These are phyloP conservation scores for Andricus curvator DNA, from an alignment of 2,888 invertebrate genomes.

Conservation along the genomic window DNA sequence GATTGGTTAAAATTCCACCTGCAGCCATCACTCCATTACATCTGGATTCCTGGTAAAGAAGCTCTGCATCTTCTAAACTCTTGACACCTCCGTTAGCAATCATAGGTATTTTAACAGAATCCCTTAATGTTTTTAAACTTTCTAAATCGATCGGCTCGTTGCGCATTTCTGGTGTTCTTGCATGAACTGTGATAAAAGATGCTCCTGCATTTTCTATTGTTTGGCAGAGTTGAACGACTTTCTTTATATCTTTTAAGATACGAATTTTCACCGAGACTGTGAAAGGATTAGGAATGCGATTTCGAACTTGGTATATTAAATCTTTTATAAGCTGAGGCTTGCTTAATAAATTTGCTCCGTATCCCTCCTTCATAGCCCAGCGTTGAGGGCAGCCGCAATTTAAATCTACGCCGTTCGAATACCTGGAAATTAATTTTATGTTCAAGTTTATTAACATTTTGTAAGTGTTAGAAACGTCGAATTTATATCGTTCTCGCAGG, in stretches of 20 bases:
- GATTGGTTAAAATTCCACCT: conserved; percentile 93
- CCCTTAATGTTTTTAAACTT: conserved; percentile 86
- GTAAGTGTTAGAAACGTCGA: too few relatives aligned
- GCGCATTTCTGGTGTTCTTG: conserved; percentile 91
- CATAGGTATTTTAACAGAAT: conserved; percentile 88
- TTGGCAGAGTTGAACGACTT: conserved; percentile 89
- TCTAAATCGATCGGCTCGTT: conserved; percentile 86
- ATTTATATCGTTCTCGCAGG: too few relatives aligned
- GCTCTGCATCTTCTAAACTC: conserved; percentile 85
- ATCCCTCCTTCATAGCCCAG: conserved; percentile 95
- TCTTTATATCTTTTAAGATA: conserved; percentile 84
- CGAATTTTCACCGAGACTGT: conserved; percentile 96
- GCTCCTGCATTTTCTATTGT: conserved; percentile 92
- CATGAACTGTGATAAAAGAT: conserved; percentile 94
- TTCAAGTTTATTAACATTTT: too few relatives aligned
- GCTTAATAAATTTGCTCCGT: conserved; percentile 90
- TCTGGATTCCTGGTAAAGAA: conserved; percentile 84
- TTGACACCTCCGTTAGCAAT: conserved; percentile 96
- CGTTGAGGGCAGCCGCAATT: conserved; percentile 99
- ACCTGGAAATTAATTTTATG: conserved; percentile 77
- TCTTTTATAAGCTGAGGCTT: conserved; percentile 92
- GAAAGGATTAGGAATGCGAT: conserved; percentile 86
- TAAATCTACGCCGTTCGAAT: conserved; percentile 94
- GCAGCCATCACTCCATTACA: conserved; percentile 95
- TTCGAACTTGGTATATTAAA: conserved; percentile 87